Evolutionary conservation across 2,888 invertebrate genomes (phyloP), one percentile per base, ranked within the genome.

Genomic region (Nephrotoma appendiculata): DNA sequence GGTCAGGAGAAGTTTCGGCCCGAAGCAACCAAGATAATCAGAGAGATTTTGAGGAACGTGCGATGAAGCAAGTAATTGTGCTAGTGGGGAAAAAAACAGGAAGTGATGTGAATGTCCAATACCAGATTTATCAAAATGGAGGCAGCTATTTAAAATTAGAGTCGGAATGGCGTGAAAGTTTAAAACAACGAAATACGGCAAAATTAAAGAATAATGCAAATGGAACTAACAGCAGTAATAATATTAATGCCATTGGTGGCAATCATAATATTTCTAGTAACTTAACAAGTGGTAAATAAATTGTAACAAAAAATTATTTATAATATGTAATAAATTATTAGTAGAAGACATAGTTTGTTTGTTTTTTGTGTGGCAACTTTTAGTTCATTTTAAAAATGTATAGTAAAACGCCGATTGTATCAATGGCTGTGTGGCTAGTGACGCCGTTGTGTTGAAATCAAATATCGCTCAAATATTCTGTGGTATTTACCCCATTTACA

Each of bases 1-100:
- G 97, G 97, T 95, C 95, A 88, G 92, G 94, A 31, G 95, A 95
- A 88, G 92, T 96, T 87, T 95, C 96, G 0, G 95, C 96, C 5
- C 94, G 97, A 88, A 96, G 95, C 89, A 97, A 97, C 92, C 97
- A 97, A 91, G 97, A 97, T 91, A 95, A 96, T 89, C 97, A 97
- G 91, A 92, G 97, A 5, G 95, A 97, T 87, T 95, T 94, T 90
- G 97, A 97, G 91, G 97, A 97, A 92, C 94, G 94, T 88, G 94
- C 95, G 0, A 94, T 95, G 88, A 92, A 94, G 86, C 91, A 92
- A 87, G 91, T 92, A n/a, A 88, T 90, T 52, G 88, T 89, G 41
- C 89, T 91, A 88, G 91, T 91, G 41, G 89, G 89, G 48, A 91
- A 91, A 85, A 91, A 91, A 88, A 91, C 90, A 0, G 91, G 90